These are phyloP conservation scores for Carassius auratus DNA, from an alignment of 2,113 vertebrate genomes.

Conservation along the genomic window DNA sequence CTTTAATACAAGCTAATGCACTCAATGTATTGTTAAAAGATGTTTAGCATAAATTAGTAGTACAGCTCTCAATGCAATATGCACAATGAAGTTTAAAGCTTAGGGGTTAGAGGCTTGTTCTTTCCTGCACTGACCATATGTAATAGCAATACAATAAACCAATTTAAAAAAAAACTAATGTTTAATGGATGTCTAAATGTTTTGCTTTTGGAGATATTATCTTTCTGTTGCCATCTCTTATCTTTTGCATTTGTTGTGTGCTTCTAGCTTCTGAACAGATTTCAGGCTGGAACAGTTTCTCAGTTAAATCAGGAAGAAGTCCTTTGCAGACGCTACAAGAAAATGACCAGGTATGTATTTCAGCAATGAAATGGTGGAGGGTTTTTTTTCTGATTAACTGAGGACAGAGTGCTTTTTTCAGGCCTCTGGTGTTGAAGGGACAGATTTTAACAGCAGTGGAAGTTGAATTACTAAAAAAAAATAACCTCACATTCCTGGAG, in stretches of 20 bases:
- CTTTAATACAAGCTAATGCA: background rate
- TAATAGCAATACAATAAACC: background rate
- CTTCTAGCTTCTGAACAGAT: slow-evolving; percentile 67
- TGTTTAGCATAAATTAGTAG: no score
- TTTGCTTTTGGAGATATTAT: background rate
- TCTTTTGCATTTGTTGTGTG: slow-evolving; percentile 18
- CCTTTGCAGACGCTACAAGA: slow-evolving; percentile 84
- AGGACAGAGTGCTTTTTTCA: background rate
- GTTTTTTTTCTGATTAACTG: no score
- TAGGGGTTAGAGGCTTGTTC: background rate
- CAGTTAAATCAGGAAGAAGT: slow-evolving; percentile 77
- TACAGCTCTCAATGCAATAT: no score
- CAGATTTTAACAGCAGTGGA: background rate
- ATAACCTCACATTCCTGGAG: slow-evolving; percentile 38
- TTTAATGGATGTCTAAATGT: background rate
- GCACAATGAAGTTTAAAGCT: background rate
- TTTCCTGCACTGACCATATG: background rate
- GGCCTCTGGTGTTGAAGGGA: slow-evolving; percentile 18
- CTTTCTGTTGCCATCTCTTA: background rate
- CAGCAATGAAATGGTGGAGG: background rate
- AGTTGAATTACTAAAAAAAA: slow-evolving; percentile 35
- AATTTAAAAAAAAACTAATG: background rate
- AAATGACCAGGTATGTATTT: slow-evolving; percentile 82
- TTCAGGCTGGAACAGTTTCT: slow-evolving; percentile 66
- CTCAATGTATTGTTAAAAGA: background rate